These are phyloP conservation scores for Poeciliopsis infans DNA, from an alignment of 2,797 vertebrate species.

Conservation along the genomic window DNA sequence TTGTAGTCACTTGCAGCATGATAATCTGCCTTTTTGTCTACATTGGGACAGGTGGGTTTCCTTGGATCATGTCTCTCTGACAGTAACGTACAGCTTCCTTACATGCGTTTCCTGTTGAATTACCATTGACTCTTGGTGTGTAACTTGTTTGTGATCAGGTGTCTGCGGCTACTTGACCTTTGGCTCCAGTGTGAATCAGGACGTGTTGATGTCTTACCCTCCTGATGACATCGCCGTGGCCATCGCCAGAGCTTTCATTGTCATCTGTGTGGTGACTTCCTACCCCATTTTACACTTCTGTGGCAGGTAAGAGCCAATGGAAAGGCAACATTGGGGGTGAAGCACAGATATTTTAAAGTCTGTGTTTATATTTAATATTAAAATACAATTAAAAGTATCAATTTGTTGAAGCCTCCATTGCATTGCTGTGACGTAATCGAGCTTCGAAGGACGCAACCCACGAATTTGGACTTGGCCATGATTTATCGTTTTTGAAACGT, in stretches of 20 bases:
- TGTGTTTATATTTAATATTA: not conserved
- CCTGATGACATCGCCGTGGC: slow-evolving; percentile 90
- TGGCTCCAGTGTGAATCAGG: slow-evolving; percentile 88
- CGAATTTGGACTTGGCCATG: not conserved
- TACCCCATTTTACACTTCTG: slow-evolving; percentile 99
- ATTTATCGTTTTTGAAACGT: not conserved
- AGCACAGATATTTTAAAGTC: not conserved
- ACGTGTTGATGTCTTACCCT: slow-evolving; percentile 95
- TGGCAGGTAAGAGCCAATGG: slow-evolving; percentile 83
- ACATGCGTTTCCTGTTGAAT: not conserved
- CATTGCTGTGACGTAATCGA: not conserved
- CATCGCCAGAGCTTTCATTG: slow-evolving; percentile 92
- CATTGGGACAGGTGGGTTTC: slow-evolving; percentile 89
- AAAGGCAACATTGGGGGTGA: not conserved
- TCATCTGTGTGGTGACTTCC: slow-evolving; percentile 93
- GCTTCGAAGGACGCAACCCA: not conserved
- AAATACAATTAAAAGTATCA: not conserved
- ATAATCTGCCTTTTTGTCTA: slow-evolving; percentile 96
- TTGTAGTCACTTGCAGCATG: slow-evolving; percentile 91
- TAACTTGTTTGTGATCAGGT: slow-evolving; percentile 72
- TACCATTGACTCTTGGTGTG: not conserved
- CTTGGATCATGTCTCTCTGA: not conserved
- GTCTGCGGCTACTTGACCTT: slow-evolving; percentile 96
- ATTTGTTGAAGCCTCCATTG: not conserved
- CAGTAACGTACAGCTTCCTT: not conserved